phyloP scores from a whole-genome alignment of 1,140 invertebrate species.

The Drosophila pectinifera region DNA sequence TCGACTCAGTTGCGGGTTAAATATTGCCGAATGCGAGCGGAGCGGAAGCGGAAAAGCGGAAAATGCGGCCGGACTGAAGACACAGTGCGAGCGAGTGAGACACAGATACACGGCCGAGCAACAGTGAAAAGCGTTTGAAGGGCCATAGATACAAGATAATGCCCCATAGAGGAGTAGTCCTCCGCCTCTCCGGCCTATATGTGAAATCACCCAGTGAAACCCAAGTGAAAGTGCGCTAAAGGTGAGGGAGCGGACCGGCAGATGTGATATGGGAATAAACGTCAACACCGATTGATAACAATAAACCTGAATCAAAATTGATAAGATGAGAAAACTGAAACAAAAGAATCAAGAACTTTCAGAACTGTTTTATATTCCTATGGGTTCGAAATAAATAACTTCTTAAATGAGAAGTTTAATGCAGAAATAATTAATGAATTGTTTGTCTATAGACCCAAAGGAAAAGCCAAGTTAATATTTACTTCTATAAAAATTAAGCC shows the following conservation, averaged over 20 bases:
- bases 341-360: neutral
- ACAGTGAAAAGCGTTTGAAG: constrained; percentile 39
- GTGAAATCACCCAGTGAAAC: constrained; percentile 31
- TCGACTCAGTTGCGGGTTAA: constrained; percentile 73
- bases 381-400: no score
- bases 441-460: no score
- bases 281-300: constrained; percentile 17
- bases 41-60: constrained; percentile 18
- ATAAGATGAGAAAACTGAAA: neutral
- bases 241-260: constrained; percentile 16
- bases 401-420: no score
- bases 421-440: no score
- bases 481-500: no score
- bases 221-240: constrained; percentile 37
- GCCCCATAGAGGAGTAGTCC: constrained; percentile 22
- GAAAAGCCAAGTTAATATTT: no score
- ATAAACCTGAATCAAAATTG: constrained; percentile 1
- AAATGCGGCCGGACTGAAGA: constrained; percentile 23
- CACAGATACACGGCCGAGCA: constrained; percentile 38
- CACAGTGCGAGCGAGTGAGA: constrained; percentile 42
- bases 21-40: constrained; percentile 53
- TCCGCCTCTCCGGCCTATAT: constrained; percentile 19
- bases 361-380: neutral
- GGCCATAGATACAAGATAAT: constrained; percentile 43
- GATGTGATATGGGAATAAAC: constrained; percentile 22